Conservation (phyloP, 1,140 invertebrate species). For the Drosophila pandora region DNA sequence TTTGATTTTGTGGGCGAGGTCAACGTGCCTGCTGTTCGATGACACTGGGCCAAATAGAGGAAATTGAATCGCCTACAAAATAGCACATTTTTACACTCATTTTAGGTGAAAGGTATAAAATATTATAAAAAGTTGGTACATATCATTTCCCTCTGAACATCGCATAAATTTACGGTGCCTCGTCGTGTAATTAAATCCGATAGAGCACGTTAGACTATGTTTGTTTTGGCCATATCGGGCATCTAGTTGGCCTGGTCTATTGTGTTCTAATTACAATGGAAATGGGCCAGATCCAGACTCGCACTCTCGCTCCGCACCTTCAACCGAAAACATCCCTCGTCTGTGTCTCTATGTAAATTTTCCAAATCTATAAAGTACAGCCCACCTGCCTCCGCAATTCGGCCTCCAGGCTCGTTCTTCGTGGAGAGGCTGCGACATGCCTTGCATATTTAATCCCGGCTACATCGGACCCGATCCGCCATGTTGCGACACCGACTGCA, state of each 20-base stretch:
- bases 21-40: constrained; percentile 49
- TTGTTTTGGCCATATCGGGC: constrained; percentile 16
- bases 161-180: neutral
- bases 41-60: neutral
- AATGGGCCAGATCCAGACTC: neutral
- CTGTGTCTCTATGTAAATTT: constrained; percentile 25
- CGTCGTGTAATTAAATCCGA: constrained; percentile 20
- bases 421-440: constrained; percentile 42
- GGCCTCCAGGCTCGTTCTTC: neutral
- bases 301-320: neutral
- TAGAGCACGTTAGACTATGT: constrained; percentile 10
- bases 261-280: constrained; percentile 6
- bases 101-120: too few relatives aligned
- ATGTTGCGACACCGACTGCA: constrained; percentile 60
- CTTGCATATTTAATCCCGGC: constrained; percentile 63
- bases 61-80: too few relatives aligned
- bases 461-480: constrained; percentile 65
- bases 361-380: constrained; percentile 32
- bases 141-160: too few relatives aligned
- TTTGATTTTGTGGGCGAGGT: constrained; percentile 19
- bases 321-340: neutral
- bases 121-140: too few relatives aligned
- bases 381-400: constrained; percentile 26
- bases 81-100: too few relatives aligned
- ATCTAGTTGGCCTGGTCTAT: constrained; percentile 38